Conservation (phyloP, 2,888 invertebrate genomes). For the Euphydryas editha region DNA sequence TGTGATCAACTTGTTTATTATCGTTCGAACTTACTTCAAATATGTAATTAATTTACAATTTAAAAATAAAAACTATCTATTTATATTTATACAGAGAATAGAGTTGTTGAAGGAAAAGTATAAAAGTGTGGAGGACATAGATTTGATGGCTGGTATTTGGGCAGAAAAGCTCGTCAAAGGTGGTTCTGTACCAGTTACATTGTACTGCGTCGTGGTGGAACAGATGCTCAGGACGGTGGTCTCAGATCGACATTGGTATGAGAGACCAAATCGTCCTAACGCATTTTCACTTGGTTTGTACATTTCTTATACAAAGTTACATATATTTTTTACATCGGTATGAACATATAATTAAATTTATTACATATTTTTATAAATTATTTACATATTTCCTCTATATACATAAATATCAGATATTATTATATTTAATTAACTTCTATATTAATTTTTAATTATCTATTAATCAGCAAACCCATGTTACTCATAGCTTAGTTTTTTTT, state of each 20-base stretch:
- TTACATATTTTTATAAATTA: too few species aligned
- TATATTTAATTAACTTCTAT: too few species aligned
- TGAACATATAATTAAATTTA: too few species aligned
- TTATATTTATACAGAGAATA: conserved; percentile 38
- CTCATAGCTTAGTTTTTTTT: not conserved
- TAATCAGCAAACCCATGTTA: too few species aligned
- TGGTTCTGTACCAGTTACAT: conserved; percentile 92
- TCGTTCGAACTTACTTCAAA: too few species aligned
- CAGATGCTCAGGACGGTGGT: conserved; percentile 90
- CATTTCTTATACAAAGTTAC: conserved; percentile 15
- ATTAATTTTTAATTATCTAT: too few species aligned
- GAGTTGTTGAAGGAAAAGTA: conserved; percentile 50
- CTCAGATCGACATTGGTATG: conserved; percentile 92
- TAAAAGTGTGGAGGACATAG: conserved; percentile 89
- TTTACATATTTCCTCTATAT: too few species aligned
- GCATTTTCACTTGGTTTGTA: conserved; percentile 54
- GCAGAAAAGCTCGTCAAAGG: conserved; percentile 90
- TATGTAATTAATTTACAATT: not conserved
- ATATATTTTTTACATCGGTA: not conserved
- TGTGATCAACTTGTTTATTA: not conserved
- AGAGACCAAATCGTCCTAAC: conserved; percentile 51
- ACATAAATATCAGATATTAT: conserved; percentile 8
- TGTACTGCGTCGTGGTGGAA: conserved; percentile 92
- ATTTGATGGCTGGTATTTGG: conserved; percentile 93
- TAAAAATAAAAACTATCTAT: not conserved